Base-by-base conservation (phyloP, 2,888 invertebrate species). In the Eueremaeus valkanovi region DNA sequence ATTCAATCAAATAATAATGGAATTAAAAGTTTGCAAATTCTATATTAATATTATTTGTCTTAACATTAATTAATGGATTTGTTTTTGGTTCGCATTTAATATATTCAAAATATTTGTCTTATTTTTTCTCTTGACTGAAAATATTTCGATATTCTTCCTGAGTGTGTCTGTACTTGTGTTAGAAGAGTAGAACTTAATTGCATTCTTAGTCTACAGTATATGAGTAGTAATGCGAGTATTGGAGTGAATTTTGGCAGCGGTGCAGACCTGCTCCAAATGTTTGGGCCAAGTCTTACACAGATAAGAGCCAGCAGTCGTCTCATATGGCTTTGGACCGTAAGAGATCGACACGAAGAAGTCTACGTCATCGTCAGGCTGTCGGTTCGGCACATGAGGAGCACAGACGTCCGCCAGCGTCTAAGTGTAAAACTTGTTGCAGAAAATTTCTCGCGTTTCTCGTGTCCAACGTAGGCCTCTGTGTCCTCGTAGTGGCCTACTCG, bases 401-500 rank as follows among this genome's bases (percentile, higher is more conserved):
- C 0, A 36, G 68, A 24, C 68, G 68, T 40, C 68, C 40, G 24
- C 68, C 68, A 27, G 61, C 24, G 8, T 33, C 74, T 16, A 85
- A 87, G 83, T 87, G 89, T 81, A 83, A 89, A 79, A 88, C 88
- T 83, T 90, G 89, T 84, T 87, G 89, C 61, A 91, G 92, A 89
- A 90, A 90, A 84, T 88, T 92, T 63, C 88, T 90, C 83, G 90
- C 92, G 75, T 93, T 92, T 84, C 87, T 94, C 80, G 90, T 93
- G 82, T 92, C 92, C 0, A 93, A 94, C 86, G 90, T 93, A 81
- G 90, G 92, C 81, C 88, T 94, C 81, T 89, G 94, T 81, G 90
- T 92, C 76, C 85, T 93, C 83, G 94, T 95, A 80, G 92, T 94
- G 78, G 90, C 91, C 42, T 95, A 95, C 85, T 93, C 93, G 85